Conservation (phyloP, 2,113 vertebrate species). For the Oxyruncus cristatus region DNA sequence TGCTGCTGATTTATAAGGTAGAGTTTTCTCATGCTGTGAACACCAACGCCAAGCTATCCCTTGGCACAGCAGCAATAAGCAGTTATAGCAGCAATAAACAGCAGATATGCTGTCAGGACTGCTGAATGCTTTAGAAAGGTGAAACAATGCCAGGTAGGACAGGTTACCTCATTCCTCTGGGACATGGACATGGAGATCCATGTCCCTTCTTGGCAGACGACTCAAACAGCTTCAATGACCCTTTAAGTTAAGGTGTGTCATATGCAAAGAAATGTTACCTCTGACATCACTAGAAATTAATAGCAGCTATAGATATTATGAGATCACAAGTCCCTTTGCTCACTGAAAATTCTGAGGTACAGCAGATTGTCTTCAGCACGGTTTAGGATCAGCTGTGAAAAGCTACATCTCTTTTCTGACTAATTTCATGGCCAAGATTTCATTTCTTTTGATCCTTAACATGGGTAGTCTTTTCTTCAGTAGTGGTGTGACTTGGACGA, state of each 20-base stretch:
- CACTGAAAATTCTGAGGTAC: too few relatives aligned
- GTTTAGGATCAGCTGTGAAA: too few relatives aligned
- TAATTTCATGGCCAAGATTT: too few relatives aligned
- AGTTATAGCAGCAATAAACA: neutral
- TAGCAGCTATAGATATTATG: too few relatives aligned
- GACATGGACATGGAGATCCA: accelerated
- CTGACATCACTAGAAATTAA: neutral
- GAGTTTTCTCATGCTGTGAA: neutral
- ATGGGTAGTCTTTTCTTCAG: too few relatives aligned
- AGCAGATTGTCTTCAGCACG: too few relatives aligned
- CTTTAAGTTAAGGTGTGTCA: neutral
- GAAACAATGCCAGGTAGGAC: neutral
- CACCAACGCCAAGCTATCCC: neutral
- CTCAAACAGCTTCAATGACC: neutral
- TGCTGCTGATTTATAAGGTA: neutral
- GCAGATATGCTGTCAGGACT: neutral
- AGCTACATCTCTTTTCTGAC: too few relatives aligned
- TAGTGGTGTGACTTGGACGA: too few relatives aligned
- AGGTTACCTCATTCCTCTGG: neutral
- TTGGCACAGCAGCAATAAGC: neutral
- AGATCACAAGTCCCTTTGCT: too few relatives aligned
- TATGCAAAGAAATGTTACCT: neutral
- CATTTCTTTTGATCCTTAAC: too few relatives aligned
- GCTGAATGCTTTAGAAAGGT: neutral
- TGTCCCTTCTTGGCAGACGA: too few relatives aligned